These are phyloP conservation scores for Cryptoprocta ferox DNA, from an alignment of 2,797 vertebrate species.

Conservation along the genomic window DNA sequence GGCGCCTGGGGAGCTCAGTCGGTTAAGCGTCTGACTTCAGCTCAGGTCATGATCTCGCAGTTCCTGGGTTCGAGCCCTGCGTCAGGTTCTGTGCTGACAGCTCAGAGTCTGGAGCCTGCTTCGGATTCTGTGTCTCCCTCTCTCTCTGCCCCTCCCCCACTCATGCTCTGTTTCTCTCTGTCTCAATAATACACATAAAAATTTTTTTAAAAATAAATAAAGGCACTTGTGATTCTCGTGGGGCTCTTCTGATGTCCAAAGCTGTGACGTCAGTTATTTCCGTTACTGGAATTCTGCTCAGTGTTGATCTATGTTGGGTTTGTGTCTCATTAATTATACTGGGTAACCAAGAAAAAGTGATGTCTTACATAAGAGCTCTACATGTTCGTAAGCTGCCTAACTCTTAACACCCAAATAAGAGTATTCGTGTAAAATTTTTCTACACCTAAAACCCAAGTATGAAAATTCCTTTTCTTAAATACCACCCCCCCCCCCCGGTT, in stretches of 20 bases:
- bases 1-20: too few relatives aligned
- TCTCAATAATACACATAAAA: too few relatives aligned
- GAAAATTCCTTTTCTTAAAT: neutral
- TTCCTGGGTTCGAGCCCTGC: too few relatives aligned
- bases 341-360: neutral
- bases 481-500: neutral
- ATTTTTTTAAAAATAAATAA: neutral
- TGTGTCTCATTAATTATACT: neutral
- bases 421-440: constrained; percentile 5
- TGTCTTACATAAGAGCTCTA: neutral
- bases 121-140: too few relatives aligned
- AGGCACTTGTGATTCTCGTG: neutral
- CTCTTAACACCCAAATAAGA: neutral
- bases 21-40: too few relatives aligned
- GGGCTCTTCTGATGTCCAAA: neutral
- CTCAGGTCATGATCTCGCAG: too few relatives aligned
- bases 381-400: neutral
- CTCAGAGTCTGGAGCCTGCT: too few relatives aligned
- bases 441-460: neutral
- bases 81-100: too few relatives aligned
- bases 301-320: neutral
- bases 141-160: too few relatives aligned
- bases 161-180: too few relatives aligned
- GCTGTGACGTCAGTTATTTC: neutral
- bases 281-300: neutral